These are phyloP conservation scores for Lordiphosa mommai DNA, from an alignment of 1,140 invertebrate genomes.

Conservation along the genomic window DNA sequence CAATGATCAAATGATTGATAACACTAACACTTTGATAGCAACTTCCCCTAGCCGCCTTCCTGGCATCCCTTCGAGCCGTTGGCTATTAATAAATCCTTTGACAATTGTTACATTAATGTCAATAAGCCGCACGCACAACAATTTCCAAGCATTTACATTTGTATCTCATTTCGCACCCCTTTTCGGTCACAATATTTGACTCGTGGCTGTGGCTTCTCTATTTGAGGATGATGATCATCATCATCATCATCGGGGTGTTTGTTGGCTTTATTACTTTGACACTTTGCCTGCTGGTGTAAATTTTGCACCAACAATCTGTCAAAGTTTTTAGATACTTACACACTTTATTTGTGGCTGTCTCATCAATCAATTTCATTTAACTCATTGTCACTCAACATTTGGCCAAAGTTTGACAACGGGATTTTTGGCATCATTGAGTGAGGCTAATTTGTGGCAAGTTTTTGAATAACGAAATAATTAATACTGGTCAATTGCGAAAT, in stretches of 20 bases:
- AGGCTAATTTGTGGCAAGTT: conserved; percentile 7
- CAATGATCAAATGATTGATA: conserved; percentile 75
- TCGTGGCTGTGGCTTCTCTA: conserved; percentile 29
- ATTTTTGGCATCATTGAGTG: neutral
- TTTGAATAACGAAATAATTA: neutral
- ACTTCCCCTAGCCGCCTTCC: conserved; percentile 7
- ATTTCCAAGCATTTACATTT: conserved; percentile 59
- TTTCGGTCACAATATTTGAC: conserved; percentile 50
- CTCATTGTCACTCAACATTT: conserved; percentile 51
- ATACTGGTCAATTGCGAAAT: too few relatives aligned
- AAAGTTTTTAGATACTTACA: conserved; percentile 53
- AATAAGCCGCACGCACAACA: conserved; percentile 64
- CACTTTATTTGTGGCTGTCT: conserved; percentile 26
- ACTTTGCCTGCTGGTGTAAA: conserved; percentile 50
- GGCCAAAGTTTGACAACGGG: neutral
- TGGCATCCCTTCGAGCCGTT: conserved; percentile 3
- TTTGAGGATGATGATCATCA: conserved; percentile 40
- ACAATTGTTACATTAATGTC: conserved; percentile 80
- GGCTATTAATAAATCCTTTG: conserved; percentile 75
- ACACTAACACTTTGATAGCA: conserved; percentile 26
- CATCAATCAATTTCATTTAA: conserved; percentile 69
- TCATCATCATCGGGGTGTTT: conserved; percentile 24
- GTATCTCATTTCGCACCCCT: conserved; percentile 30
- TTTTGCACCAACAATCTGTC: conserved; percentile 56
- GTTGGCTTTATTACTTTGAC: conserved; percentile 44